Base-by-base conservation (phyloP, 2,888 invertebrate genomes). In the Drosophila neutralis region DNA sequence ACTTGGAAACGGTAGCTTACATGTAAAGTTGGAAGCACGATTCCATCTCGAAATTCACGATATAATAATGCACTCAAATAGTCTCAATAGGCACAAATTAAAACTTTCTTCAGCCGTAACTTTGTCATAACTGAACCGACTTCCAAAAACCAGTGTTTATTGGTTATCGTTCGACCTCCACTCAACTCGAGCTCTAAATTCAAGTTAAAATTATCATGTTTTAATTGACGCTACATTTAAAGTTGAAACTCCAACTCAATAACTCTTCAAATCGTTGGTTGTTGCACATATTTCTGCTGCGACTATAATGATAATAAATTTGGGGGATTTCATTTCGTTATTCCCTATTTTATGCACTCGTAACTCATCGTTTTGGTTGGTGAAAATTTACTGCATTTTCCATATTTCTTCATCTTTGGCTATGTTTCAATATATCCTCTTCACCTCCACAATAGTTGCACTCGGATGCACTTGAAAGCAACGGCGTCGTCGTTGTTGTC, bases 351-450 rank as follows among this genome's bases (percentile, higher is more conserved):
- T 60, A 63, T 65, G 63, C 48, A 68, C 67, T 51, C 51, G 58
- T 69, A 68, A 52, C 57, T 68, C 58, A 42, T n/a, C 18, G 33
- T 27, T 70, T 38, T 29, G n/a, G 42, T 6, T 35, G 4, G n/a
- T n/a, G 33, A 51, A 31, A 72, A 81, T 83, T 65, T 74, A 70
- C 58, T 58, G 69, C 60, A 67, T 74, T 69, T 71, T 58, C 57
- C 78, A 69, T 70, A 80, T 67, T 81, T 71, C 67, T 40, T 54
- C 57, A 62, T 53, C 13, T 27, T 60, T 54, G 27, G 51, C 31
- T 0, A 48, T 72, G 24, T 49, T 70, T 70, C 61, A 54, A 70
- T 62, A 58, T 61, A 54, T 67, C 45, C 51, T 21, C 29, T 42
- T 42, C 60, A 45, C 45, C 62, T 40, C 40, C 31, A 6, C 21